Conservation (phyloP, 2,888 invertebrate species). For the Tromatobia lineatoria region DNA sequence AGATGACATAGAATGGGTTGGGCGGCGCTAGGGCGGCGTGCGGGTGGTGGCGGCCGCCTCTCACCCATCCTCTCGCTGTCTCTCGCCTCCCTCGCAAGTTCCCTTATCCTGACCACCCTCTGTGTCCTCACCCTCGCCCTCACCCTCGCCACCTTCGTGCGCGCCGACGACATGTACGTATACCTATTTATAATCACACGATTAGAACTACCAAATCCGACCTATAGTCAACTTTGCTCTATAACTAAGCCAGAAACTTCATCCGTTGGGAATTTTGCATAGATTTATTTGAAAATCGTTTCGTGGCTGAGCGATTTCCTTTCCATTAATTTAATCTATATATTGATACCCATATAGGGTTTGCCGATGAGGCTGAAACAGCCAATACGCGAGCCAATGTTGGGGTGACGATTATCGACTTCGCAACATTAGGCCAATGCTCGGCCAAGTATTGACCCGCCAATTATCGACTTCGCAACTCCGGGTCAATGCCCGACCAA, state of each 20-base stretch:
- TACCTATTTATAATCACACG: conserved; percentile 4
- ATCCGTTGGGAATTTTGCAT: conserved; percentile 26
- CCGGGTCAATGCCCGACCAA: too few relatives aligned
- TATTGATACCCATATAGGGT: too few relatives aligned
- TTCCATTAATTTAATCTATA: background rate
- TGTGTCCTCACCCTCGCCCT: conserved; percentile 83
- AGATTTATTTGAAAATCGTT: conserved; percentile 30
- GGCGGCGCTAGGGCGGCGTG: conserved; percentile 92
- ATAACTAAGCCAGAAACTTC: conserved; percentile 13
- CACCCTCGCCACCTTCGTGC: conserved; percentile 83
- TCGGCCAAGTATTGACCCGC: too few relatives aligned
- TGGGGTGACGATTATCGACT: too few relatives aligned
- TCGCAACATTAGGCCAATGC: too few relatives aligned
- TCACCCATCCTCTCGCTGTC: conserved; percentile 85
- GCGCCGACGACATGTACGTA: conserved; percentile 84
- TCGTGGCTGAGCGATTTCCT: conserved; percentile 43
- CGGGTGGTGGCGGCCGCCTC: conserved; percentile 84
- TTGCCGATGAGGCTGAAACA: too few relatives aligned
- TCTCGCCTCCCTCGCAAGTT: conserved; percentile 84
- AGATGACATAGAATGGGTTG: conserved; percentile 97
- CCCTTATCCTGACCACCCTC: conserved; percentile 82
- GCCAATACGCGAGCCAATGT: too few relatives aligned
- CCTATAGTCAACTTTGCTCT: conserved; percentile 42
- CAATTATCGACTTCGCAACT: too few relatives aligned
- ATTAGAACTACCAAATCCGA: conserved; percentile 51